Percentiles rank a stretch among this genome's conserved stretches.
These are phyloP conservation scores for Lagorchestes hirsutus DNA, from an alignment of 2,797 vertebrate species.

Conservation along the genomic window DNA sequence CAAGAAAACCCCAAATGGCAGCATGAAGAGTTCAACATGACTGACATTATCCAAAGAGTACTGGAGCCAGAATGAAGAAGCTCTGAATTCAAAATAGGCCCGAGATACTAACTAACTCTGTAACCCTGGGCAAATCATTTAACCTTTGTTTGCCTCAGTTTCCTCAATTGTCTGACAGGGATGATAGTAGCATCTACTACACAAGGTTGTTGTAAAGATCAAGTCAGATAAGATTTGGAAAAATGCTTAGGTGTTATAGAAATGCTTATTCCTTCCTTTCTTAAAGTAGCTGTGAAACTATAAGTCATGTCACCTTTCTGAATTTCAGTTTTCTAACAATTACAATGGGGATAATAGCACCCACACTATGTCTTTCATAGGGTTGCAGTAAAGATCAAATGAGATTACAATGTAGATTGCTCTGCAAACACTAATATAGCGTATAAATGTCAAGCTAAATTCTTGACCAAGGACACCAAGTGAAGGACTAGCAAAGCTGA, in stretches of 20 bases:
- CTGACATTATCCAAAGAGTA: too few relatives aligned
- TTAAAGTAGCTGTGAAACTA: neutral
- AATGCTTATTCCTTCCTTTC: too few relatives aligned
- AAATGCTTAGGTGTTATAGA: neutral
- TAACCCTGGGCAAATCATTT: neutral
- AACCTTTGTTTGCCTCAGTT: neutral
- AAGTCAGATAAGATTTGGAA: neutral
- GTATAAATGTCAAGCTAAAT: neutral
- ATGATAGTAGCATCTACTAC: neutral
- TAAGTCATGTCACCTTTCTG: neutral
- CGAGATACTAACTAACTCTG: neutral
- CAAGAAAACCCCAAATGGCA: too few relatives aligned
- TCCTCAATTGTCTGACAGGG: neutral
- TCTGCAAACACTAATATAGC: neutral
- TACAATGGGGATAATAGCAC: neutral
- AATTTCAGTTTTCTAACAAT: neutral
- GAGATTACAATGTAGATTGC: neutral
- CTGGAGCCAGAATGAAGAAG: neutral
- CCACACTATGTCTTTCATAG: neutral
- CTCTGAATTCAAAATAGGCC: neutral
- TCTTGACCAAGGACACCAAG: neutral
- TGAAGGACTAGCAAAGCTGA: neutral
- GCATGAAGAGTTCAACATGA: too few relatives aligned
- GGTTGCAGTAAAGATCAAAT: conserved; percentile 17
- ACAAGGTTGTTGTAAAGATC: neutral